Evolutionary conservation across 2,797 vertebrate genomes (phyloP).

Genomic region (Coregonus sp.): DNA sequence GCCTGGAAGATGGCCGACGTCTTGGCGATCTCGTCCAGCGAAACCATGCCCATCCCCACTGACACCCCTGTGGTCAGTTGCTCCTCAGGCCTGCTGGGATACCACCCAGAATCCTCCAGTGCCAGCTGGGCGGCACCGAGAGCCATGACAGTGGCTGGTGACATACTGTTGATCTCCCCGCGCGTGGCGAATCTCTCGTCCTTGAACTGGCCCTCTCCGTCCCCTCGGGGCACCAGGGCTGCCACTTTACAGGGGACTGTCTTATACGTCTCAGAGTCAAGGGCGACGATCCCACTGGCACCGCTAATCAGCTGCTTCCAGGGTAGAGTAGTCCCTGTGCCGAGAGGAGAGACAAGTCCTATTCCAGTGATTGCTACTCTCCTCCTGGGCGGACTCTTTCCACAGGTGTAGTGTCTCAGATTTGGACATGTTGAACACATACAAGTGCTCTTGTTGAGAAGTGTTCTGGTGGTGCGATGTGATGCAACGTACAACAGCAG

Average conservation of each 20-base stretch:
- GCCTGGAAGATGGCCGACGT: constrained; percentile 79
- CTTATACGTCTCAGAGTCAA: constrained; percentile 80
- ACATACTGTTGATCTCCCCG: constrained; percentile 86
- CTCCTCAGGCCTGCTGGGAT: constrained; percentile 79
- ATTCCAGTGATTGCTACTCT: constrained; percentile 93
- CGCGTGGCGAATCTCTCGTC: constrained; percentile 81
- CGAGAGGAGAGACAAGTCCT: constrained; percentile 92
- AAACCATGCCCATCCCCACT: constrained; percentile 96
- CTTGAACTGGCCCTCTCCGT: constrained; percentile 78
- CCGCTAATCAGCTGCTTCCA: constrained; percentile 86
- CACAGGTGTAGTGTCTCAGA: constrained; percentile 58
- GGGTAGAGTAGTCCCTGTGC: constrained; percentile 81
- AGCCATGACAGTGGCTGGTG: constrained; percentile 89
- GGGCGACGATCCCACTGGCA: constrained; percentile 80
- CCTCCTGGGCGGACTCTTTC: constrained; percentile 48
- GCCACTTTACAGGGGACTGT: constrained; percentile 88
- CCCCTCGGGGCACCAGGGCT: constrained; percentile 85
- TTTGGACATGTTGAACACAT: constrained; percentile 41
- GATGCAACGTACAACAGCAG: constrained; percentile 47
- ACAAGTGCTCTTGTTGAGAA: constrained; percentile 42
- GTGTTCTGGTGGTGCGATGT: constrained; percentile 24
- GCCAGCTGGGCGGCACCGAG: constrained; percentile 88
- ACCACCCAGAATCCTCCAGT: constrained; percentile 87
- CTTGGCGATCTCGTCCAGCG: constrained; percentile 87
- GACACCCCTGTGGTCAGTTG: constrained; percentile 84